A percentile compares a stretch with the other conserved stretches of the same genome.
Evolutionary conservation across 2,113 vertebrate genomes (phyloP).

Genomic region (Hyperoodon ampullatus): DNA sequence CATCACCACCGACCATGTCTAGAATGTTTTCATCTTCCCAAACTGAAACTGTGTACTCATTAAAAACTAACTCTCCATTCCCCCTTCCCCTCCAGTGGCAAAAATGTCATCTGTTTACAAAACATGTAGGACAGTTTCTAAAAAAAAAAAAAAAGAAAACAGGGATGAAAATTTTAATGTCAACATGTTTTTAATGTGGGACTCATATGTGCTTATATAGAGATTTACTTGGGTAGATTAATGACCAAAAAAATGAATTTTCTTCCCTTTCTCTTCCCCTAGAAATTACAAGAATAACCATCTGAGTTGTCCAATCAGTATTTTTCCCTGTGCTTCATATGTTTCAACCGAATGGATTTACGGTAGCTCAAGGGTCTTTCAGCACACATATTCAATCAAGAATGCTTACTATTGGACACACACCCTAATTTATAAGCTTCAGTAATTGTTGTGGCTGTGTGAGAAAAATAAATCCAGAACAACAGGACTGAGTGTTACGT

Average conservation of each 20-base stretch:
- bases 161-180: neutral
- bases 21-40: no score
- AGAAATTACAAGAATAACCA: neutral
- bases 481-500: neutral
- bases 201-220: neutral
- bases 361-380: neutral
- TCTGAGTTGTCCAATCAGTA: neutral
- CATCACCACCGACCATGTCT: no score
- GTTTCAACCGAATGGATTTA: neutral
- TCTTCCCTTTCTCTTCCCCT: neutral
- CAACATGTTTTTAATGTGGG: neutral
- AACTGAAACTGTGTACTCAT: no score
- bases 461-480: slow-evolving; percentile 34
- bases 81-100: no score
- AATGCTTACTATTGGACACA: neutral
- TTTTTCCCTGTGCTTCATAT: neutral
- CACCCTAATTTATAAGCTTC: neutral
- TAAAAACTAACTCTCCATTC: no score
- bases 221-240: neutral
- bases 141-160: neutral
- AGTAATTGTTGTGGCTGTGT: neutral
- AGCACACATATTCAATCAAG: neutral
- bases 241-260: neutral
- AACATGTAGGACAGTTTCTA: no score
- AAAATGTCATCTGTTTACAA: no score